Base-by-base conservation (phyloP, 2,888 invertebrate species). In the Drosophila cognata region DNA sequence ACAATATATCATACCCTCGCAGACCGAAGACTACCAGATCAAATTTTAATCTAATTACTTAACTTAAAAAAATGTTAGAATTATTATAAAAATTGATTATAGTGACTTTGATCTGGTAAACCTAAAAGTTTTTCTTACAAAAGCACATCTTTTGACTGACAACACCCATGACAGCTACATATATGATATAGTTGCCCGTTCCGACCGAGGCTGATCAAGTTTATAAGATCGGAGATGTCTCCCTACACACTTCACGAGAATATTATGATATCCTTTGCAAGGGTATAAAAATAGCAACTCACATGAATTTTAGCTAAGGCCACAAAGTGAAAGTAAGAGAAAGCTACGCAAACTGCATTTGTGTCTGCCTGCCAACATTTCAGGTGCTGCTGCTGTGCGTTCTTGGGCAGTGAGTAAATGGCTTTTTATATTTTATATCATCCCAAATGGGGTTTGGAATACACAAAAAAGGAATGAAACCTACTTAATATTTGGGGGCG, bases 301-400 rank as follows among this genome's bases (percentile, higher is more conserved):
- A 55, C 33, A 55, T 62, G 55, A n/a, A n/a, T 55, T 60, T 53
- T 33, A n/a, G 43, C 29, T 38, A 48, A 52, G 63, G 61, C 28
- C 67, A 57, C 55, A 66, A 67, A 73, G 79, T 53, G 64, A 78
- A 76, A 72, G 69, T 25, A 16, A 46, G 67, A 62, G 82, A 82
- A 73, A 71, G 73, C 86, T 63, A 74, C 78, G 67, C 59, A 50
- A 71, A 79, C 57, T 79, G 81, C 81, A 81, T 79, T 81, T 71
- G 63, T 79, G 79, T 21, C 21, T 21, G 71, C 81, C 76, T 36
- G 69, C 63, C 41, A 46, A 13, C 18, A 38, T 38, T 68, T 51
- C 51, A 74, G 62, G 62, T 62, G 21, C 36, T 10, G 11, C 41
- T n/a, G 18, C 53, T 5, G 46, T 64, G 57, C 36, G 28, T 35